Evolutionary conservation across 1,140 invertebrate genomes (phyloP), one percentile per base, ranked within the genome.

Genomic region (Pomacea maculata): DNA sequence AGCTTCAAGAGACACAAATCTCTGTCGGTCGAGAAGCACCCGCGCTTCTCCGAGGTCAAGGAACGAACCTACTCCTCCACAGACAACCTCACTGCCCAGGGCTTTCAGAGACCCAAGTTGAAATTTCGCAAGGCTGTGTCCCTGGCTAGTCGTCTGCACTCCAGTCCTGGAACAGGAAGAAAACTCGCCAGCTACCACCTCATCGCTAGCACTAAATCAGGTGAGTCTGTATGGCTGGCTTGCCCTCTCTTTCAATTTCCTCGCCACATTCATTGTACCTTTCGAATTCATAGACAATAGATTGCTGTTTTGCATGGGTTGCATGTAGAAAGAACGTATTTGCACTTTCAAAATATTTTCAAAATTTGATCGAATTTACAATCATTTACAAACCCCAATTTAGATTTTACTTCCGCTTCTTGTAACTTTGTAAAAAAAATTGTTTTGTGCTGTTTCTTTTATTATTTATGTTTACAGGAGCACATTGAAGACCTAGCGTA

Each of bases 71-170:
- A 84, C 73, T 88, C 86, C 11, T 90, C 89, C 45, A 89, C 88
- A 25, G 89, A 90, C 83, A 89, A 87, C 84, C 85, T 90, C 6
- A 85, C 93, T 54, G 93, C 93, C 86, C 93, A 94, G 76, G 83
- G 61, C 70, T 82, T 83, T 75, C 85, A 75, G 64, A 90, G 87
- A 85, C 86, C 86, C 79, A 89, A 88, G 84, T 83, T 88, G 64
- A 88, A 91, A 82, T 91, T 91, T 82, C 87, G 89, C 71, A 89
- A 90, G 78, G 87, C 88, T 17, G 87, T 88, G 65, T 88, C 88
- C 45, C 83, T 89, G 57, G 88, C 89, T 54, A 89, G 86, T 80
- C 88, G 87, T 80, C 85, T 90, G 34, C 89, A 91, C 80, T 84
- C 86, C 72, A 89, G 89, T 81, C 89, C 89, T 17, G 86, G 88